Evolutionary conservation across 2,113 vertebrate genomes (phyloP), one percentile per base, ranked within the genome.

Genomic region (Podarcis muralis): DNA sequence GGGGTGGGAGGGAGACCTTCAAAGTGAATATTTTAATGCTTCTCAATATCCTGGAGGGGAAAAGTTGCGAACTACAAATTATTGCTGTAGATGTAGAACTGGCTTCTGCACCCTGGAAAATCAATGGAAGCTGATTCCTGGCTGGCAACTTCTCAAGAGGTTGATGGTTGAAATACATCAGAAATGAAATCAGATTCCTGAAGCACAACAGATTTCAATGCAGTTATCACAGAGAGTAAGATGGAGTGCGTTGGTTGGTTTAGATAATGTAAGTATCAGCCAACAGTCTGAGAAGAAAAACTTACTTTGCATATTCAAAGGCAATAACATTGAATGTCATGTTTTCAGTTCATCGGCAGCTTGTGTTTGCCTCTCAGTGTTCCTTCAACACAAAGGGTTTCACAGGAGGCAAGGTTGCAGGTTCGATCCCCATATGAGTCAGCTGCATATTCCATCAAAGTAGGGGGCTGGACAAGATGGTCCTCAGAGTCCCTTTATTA

Each of bases 21-120:
- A 96, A 96, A 96, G 94, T 93, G 89, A 91, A 84, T 90, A 91
- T 95, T 93, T 74, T 53, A 92, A 88, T 85, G 37, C 82, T 94
- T 62, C 94, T 95, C 0, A 1, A 85, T 92, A 76, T 93, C 90
- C 85, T 93, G 85, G 88, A 89, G 68, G 74, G 65, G 74, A 78
- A 86, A 80, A 81, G 89, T 93, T 91, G 90, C 90, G 82, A 95
- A 68, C 69, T 0, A 0, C 43, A 79, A 65, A 7, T 91, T 93
- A 94, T 93, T 93, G 92, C 48, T 89, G 59, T 86, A 84, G 84
- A 92, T 91, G 30, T 87, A 32, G n/a, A 1, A 0, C 76, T 87
- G 68, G 86, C 92, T 90, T 92, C 90, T 43, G 43, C 90, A 91
- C 81, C 91, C 87, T 62, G 76, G 90, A 88, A 90, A 81, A n/a